These are phyloP conservation scores for Aphidius colemani DNA, from an alignment of 2,888 invertebrate genomes.

Conservation along the genomic window DNA sequence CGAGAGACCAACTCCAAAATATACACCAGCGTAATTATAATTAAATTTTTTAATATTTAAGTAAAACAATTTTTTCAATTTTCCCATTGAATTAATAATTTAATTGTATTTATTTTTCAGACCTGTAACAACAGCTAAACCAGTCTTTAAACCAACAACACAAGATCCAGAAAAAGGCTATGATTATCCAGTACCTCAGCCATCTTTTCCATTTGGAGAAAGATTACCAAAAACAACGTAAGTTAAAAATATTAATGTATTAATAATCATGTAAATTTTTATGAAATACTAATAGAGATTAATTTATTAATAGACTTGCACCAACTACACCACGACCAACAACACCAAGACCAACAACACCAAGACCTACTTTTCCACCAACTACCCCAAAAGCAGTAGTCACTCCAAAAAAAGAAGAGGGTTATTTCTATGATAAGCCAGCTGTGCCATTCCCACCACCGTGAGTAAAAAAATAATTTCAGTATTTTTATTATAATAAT, in stretches of 20 bases:
- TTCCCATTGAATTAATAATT: too few relatives aligned
- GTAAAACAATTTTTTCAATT: too few relatives aligned
- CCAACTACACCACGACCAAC: conserved; percentile 20
- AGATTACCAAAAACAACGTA: background rate
- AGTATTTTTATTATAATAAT: too few relatives aligned
- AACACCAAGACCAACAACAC: background rate
- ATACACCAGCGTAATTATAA: too few relatives aligned
- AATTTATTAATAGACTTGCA: background rate
- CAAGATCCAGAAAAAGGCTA: conserved; percentile 2
- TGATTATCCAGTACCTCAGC: background rate
- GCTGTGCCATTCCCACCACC: too few relatives aligned
- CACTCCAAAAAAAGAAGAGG: too few relatives aligned
- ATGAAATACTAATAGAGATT: too few relatives aligned
- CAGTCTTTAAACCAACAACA: background rate
- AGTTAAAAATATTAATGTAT: too few relatives aligned
- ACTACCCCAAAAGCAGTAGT: background rate
- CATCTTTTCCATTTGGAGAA: background rate
- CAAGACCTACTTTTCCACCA: background rate
- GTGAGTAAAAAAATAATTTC: too few relatives aligned
- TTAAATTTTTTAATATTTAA: too few relatives aligned
- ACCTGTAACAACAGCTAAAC: background rate
- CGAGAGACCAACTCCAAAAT: background rate
- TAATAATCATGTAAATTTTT: too few relatives aligned
- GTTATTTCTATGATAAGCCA: too few relatives aligned
- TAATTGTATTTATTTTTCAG: background rate